A percentile compares a stretch with the other conserved stretches of the same genome.
These are phyloP conservation scores for Rotaria socialis DNA, from an alignment of 2,888 invertebrate species.

Conservation along the genomic window DNA sequence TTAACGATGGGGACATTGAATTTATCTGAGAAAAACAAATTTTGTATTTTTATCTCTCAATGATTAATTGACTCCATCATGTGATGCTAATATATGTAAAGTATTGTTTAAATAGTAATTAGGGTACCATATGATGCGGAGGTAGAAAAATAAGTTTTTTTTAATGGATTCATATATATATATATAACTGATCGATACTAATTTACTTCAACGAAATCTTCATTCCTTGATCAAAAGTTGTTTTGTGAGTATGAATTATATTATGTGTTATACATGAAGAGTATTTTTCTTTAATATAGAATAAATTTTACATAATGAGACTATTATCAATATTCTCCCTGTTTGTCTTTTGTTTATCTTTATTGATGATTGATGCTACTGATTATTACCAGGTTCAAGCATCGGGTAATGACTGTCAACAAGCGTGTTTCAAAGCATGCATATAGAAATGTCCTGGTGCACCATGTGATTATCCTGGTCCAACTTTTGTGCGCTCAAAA, in stretches of 20 bases:
- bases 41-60: too few relatives aligned
- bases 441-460: accelerated
- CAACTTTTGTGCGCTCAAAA: too few relatives aligned
- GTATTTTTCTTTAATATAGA: background rate
- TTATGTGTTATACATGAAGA: background rate
- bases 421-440: too few relatives aligned
- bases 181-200: background rate
- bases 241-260: background rate
- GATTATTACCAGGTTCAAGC: too few relatives aligned
- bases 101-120: background rate
- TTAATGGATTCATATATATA: background rate
- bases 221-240: background rate
- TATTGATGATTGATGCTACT: too few relatives aligned
- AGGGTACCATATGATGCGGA: background rate
- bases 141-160: background rate
- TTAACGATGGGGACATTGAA: too few relatives aligned
- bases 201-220: background rate
- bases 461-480: too few relatives aligned
- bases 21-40: too few relatives aligned
- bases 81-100: background rate
- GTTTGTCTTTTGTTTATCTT: too few relatives aligned
- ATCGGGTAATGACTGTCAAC: too few relatives aligned
- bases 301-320: background rate
- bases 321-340: background rate
- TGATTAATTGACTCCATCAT: background rate